Evolutionary conservation across 2,113 vertebrate genomes (phyloP).

Genomic region (Pipra filicauda): DNA sequence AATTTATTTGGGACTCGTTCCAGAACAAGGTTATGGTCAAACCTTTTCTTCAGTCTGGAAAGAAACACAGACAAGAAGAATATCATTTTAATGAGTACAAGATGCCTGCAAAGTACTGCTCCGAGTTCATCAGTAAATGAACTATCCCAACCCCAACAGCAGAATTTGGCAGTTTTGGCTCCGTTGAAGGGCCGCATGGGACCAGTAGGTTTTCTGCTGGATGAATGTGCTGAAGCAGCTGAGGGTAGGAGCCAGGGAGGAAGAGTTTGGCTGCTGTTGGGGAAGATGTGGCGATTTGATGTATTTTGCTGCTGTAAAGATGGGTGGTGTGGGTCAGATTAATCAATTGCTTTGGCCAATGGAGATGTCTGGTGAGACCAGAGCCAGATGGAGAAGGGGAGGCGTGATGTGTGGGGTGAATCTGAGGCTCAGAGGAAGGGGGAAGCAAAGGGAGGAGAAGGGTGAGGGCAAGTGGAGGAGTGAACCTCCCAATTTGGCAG

Average conservation of each 20-base stretch:
- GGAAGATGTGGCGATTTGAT: not conserved
- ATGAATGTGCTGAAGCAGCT: not conserved
- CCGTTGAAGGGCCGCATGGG: fast-evolving
- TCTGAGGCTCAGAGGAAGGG: not conserved
- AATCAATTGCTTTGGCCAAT: not conserved
- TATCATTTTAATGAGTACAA: constrained; percentile 50
- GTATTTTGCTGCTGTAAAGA: not conserved
- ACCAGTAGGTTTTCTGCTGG: not conserved
- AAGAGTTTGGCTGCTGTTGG: not conserved
- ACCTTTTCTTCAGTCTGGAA: constrained; percentile 42
- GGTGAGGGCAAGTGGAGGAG: not conserved
- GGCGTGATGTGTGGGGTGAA: not conserved
- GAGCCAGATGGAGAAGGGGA: not conserved
- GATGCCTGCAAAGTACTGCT: not conserved
- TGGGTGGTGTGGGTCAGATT: not conserved
- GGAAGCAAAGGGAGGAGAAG: not conserved
- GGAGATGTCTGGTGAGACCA: not conserved
- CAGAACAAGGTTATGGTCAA: constrained; percentile 18
- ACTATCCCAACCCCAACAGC: not conserved
- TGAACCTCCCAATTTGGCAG: not conserved
- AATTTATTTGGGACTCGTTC: constrained; percentile 51
- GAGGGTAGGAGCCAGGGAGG: not conserved
- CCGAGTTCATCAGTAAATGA: not conserved
- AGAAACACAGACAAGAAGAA: constrained; percentile 22
- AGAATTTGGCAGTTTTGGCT: not conserved